phyloP scores from a whole-genome alignment of 2,113 vertebrate genomes.

The Dendrocopos noguchii region DNA sequence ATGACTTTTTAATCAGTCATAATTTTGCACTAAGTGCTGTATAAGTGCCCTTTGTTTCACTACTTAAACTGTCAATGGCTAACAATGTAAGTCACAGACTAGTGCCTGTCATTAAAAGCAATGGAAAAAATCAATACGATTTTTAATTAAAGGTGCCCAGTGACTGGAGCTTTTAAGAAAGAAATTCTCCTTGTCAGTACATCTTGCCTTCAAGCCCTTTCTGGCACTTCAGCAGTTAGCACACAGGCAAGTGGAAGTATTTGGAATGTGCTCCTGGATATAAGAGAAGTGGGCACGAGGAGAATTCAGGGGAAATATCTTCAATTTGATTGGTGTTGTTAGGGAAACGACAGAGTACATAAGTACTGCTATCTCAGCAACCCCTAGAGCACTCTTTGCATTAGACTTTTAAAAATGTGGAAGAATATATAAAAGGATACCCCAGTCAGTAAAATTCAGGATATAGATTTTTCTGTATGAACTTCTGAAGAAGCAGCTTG shows the following conservation, averaged over 20 bases:
- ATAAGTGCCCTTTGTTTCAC: conserved; percentile 83
- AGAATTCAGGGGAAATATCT: neutral
- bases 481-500: neutral
- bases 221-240: conserved; percentile 57
- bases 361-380: neutral
- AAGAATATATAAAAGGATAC: neutral
- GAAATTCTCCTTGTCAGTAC: conserved; percentile 70
- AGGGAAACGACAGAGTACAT: neutral
- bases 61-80: conserved; percentile 79
- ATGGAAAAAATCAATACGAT: conserved; percentile 80
- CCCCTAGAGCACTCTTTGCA: neutral
- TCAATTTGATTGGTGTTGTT: neutral
- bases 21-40: conserved; percentile 82
- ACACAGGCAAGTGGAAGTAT: neutral
- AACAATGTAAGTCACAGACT: conserved; percentile 75
- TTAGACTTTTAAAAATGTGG: neutral
- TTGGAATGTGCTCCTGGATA: neutral
- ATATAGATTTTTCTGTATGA: conserved; percentile 6
- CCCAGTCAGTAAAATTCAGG: neutral
- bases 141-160: conserved; percentile 82
- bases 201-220: conserved; percentile 64
- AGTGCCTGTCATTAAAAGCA: conserved; percentile 73
- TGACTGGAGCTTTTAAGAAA: conserved; percentile 66
- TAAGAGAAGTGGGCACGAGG: neutral
- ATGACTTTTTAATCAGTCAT: conserved; percentile 85